Conservation (phyloP, 2,113 vertebrate genomes). For the Campylomormyrus numenius region DNA sequence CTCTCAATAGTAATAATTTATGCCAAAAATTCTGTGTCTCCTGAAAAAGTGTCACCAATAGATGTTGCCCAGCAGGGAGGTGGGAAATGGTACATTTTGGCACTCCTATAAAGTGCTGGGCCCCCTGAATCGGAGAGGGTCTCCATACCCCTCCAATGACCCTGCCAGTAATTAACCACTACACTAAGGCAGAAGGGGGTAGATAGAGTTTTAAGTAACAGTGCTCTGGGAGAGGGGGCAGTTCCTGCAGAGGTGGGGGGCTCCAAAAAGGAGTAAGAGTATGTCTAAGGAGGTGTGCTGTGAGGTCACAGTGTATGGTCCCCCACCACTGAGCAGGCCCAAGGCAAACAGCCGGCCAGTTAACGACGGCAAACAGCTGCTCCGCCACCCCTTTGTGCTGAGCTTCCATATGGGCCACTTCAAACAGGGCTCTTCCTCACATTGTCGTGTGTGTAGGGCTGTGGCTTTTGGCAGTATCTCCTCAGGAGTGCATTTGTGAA, state of each 20-base stretch:
- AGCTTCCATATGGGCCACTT: neutral
- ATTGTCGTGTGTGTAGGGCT: neutral
- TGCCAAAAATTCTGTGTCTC: neutral
- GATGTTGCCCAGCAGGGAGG: neutral
- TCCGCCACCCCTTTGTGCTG: neutral
- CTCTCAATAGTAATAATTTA: neutral
- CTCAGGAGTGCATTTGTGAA: neutral
- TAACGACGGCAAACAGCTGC: constrained; percentile 41
- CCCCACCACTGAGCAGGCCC: neutral
- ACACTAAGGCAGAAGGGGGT: neutral
- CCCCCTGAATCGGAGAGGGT: neutral
- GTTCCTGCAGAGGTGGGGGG: constrained; percentile 15
- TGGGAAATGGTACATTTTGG: neutral
- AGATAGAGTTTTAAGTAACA: neutral
- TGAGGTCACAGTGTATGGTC: constrained; percentile 32
- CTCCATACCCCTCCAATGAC: neutral
- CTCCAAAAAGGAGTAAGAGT: constrained; percentile 1
- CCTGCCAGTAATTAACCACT: neutral
- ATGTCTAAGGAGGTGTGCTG: constrained; percentile 26
- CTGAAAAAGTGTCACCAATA: neutral
- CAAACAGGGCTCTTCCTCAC: constrained; percentile 3
- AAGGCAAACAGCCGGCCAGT: constrained; percentile 49
- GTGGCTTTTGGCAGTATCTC: neutral
- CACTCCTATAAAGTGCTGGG: neutral
- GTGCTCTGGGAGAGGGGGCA: neutral